Conservation (phyloP, 2,888 invertebrate species). For the Machimus rusticus region DNA sequence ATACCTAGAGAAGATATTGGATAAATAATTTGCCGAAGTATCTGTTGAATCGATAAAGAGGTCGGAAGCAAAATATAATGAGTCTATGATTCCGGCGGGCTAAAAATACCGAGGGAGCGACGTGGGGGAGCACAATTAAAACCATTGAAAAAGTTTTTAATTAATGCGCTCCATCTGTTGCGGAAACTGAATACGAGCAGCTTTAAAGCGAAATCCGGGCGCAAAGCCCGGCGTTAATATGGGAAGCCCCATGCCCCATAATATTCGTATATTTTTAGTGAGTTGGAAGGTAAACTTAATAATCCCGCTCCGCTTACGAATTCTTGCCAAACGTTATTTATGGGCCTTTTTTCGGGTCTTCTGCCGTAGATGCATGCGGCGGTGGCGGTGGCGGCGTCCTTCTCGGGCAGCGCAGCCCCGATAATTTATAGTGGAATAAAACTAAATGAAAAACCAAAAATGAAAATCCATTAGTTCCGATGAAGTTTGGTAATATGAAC, state of each 20-base stretch:
- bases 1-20: not conserved
- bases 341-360: not conserved
- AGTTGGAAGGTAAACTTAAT: not conserved
- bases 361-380: not conserved
- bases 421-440: not conserved
- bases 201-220: not conserved
- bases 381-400: not conserved
- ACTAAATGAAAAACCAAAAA: not conserved
- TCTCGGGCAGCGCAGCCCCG: not conserved
- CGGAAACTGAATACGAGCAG: slow-evolving; percentile 20
- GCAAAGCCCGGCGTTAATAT: not conserved
- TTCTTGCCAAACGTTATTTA: slow-evolving; percentile 21
- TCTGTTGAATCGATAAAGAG: not conserved
- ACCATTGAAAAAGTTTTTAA: slow-evolving; percentile 36
- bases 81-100: not conserved
- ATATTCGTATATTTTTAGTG: not conserved
- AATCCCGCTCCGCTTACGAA: not conserved
- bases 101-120: not conserved
- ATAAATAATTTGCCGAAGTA: not conserved
- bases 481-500: slow-evolving; percentile 9
- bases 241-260: not conserved
- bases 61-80: not conserved
- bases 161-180: slow-evolving; percentile 33
- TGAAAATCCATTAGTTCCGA: not conserved
- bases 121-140: slow-evolving; percentile 14